Evolutionary conservation across 2,113 vertebrate genomes (phyloP).

Genomic region (Ardeotis arabs): DNA sequence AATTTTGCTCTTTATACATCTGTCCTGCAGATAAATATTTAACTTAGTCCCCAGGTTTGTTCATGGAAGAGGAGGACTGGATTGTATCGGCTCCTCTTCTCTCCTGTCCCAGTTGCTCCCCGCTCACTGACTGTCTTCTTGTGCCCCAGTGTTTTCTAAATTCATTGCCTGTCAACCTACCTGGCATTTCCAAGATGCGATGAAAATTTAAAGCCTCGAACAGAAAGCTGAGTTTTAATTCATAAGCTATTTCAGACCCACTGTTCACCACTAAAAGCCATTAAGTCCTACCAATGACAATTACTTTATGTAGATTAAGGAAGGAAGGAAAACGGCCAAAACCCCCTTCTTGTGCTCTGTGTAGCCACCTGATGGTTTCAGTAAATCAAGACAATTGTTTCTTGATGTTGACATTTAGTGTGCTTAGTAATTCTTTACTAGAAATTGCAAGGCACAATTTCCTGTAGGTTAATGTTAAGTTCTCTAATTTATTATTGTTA

Average conservation of each 20-base stretch:
- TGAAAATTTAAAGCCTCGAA: neutral
- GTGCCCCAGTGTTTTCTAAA: neutral
- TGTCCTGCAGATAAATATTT: neutral
- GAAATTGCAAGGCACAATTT: neutral
- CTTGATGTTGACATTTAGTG: neutral
- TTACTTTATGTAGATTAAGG: neutral
- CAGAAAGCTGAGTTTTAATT: neutral
- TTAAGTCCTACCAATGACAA: neutral
- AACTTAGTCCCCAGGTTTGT: neutral
- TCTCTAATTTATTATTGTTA: neutral
- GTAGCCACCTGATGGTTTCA: neutral
- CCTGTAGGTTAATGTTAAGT: neutral
- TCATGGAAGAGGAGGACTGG: neutral
- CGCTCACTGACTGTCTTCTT: neutral
- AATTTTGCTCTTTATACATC: neutral
- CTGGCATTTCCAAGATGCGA: neutral
- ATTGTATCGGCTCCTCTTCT: neutral
- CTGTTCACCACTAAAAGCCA: neutral
- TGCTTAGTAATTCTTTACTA: neutral
- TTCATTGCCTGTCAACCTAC: neutral
- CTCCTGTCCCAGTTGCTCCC: neutral
- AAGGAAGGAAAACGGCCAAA: neutral
- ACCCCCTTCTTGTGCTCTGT: fast-evolving
- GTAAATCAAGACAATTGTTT: neutral
- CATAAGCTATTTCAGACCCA: neutral